Base-by-base conservation (phyloP, 2,888 invertebrate genomes). In the Synergus laeviventris region DNA sequence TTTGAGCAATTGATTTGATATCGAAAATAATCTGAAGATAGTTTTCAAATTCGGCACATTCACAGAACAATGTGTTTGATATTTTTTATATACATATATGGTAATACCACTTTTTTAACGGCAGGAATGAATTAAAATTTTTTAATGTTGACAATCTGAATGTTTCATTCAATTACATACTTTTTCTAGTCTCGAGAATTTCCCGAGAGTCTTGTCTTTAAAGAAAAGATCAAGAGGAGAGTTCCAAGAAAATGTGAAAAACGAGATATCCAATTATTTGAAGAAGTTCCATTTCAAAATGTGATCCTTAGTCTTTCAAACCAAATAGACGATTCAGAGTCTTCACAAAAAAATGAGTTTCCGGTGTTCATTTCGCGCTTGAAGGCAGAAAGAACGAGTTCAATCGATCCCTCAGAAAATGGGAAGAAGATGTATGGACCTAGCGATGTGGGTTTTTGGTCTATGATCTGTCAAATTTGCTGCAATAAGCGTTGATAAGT, bases 341-440 rank as follows among this genome's bases (percentile, higher is more conserved):
- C 45, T 31, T 54, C 49, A 36, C 36, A 54, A 70, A 70, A 66
- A 70, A 70, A 70, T 70, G 70, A 70, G 49, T 70, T 70, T 70
- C 49, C 70, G 70, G 70, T 70, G 70, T 70, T 70, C 70, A 70
- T 70, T 70, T 70, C 70, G 36, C 70, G 70, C 70, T 70, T 70
- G 70, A 54, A 70, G 49, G 36, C 45, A 70, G 70, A 70, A 70
- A 49, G 49, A 70, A 70, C 70, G 70, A 70, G 70, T 70, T 70
- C 70, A 49, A 70, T 70, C 70, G 70, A 54, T 70, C 49, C 70
- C 18, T 70, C 49, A 18, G 70, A 70, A 70, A 70, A 70, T 70
- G 49, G 49, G 70, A 70, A 70, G 70, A 54, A 70, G 70, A 70
- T 70, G 18, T 49, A 70, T 70, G 70, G 70, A 31, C 12, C 70